Conservation (phyloP, 2,113 vertebrate species). For the Brachyhypopomus gauderio region DNA sequence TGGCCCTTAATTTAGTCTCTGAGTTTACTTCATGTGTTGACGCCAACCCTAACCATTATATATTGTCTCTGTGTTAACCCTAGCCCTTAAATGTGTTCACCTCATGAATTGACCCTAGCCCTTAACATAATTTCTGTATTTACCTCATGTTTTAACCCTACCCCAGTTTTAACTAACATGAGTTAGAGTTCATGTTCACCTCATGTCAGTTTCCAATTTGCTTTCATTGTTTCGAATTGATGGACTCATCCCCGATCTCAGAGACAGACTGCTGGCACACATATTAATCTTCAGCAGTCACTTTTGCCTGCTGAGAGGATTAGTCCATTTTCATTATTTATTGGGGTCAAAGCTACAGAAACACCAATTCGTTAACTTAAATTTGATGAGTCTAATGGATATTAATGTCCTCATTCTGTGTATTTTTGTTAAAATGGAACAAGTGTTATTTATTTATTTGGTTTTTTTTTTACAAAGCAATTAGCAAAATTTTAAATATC, state of each 20-base stretch:
- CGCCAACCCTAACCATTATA: too few species aligned
- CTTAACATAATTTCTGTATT: too few species aligned
- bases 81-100: conserved; percentile 30
- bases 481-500: conserved; percentile 45
- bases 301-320: conserved; percentile 52
- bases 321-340: conserved; percentile 67
- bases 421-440: conserved; percentile 24
- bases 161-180: neutral
- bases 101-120: too few species aligned
- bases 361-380: conserved; percentile 65
- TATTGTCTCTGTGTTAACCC: too few species aligned
- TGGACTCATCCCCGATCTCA: conserved; percentile 34
- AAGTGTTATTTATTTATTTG: neutral
- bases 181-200: neutral
- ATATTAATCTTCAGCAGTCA: conserved; percentile 63
- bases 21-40: neutral
- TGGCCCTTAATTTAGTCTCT: conserved; percentile 38
- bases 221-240: conserved; percentile 14
- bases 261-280: conserved; percentile 62
- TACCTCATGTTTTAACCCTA: too few species aligned
- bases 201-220: conserved; percentile 8
- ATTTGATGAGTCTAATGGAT: conserved; percentile 62
- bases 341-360: conserved; percentile 57
- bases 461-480: conserved; percentile 19
- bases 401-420: conserved; percentile 58